Evolutionary conservation across 2,888 invertebrate species (phyloP), one percentile per base, ranked within the genome.

Genomic region (Lasioglossum malachurum): DNA sequence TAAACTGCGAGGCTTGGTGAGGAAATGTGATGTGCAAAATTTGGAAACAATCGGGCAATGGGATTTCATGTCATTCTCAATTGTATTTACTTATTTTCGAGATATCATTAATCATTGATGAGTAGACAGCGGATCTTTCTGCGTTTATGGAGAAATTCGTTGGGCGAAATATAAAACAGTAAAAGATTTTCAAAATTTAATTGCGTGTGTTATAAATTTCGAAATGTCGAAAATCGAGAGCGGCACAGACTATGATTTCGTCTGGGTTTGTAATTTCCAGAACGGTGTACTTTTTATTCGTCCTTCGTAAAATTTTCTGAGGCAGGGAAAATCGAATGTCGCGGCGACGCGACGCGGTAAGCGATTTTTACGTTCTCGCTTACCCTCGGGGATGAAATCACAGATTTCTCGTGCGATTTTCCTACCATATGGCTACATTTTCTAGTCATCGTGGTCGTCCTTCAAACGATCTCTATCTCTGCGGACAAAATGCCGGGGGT

Each of bases 401-500:
- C 35, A 35, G 78, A 69, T 86, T 76, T 71, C 80, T 78, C 38
- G 23, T 10, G 75, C 83, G 75, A 85, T 86, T 87, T 86, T 71
- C 73, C 78, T 53, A 49, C 79, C 78, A 35, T 79, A 77, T 38
- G 77, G 86, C 27, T 75, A 71, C 77, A 82, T 80, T 87, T 87
- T 84, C 86, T 86, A 86, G 86, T 86, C 82, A 46, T 74, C 79
- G 82, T n/a, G 86, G 77, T 77, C 77, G 82, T 87, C 35, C 87
- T 71, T 87, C 83, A 72, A 90, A 81, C 79, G 75, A 75, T 86
- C 86, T 84, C 82, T 84, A 67, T 84, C 87, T 57, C 60, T 53
- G 82, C 5, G 81, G 53, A 80, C 73, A 81, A 78, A 78, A 87
- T 67, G 83, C 79, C 69, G 69, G 41, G 69, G 81, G 69, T 82